Percentiles rank a stretch among this genome's conserved stretches.
Conservation (phyloP, 2,113 vertebrate genomes). For the Bos javanicus region DNA sequence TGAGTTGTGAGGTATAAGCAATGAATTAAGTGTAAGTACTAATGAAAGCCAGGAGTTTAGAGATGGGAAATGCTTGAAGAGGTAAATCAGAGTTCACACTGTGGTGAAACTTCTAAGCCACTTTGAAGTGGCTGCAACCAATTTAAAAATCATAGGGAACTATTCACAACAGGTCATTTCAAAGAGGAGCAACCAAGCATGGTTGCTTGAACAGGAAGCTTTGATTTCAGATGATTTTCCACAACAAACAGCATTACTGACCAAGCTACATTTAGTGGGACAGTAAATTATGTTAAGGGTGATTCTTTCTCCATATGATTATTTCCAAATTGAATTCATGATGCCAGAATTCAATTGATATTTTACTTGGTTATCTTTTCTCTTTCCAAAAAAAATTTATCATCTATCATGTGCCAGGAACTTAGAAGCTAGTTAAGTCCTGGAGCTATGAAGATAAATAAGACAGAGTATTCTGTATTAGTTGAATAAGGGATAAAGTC, state of each 20-base stretch:
- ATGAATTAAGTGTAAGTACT: neutral
- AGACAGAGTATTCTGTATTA: neutral
- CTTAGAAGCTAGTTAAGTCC: neutral
- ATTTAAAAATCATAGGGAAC: neutral
- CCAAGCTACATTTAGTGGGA: neutral
- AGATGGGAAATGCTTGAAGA: neutral
- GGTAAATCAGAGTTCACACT: neutral
- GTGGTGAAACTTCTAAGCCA: neutral
- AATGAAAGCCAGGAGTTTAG: neutral
- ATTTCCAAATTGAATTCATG: neutral
- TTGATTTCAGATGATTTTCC: neutral
- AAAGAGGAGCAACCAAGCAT: neutral
- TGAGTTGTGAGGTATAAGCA: neutral
- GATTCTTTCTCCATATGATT: neutral
- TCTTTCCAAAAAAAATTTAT: neutral
- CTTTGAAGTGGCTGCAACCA: neutral
- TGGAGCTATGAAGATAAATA: neutral
- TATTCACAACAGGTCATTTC: neutral
- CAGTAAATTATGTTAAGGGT: neutral
- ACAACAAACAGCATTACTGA: neutral
- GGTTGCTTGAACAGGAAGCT: neutral
- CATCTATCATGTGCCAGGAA: neutral
- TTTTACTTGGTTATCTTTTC: neutral
- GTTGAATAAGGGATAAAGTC: neutral
- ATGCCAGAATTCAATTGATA: neutral